Evolutionary conservation across 2,888 invertebrate genomes (phyloP).

Genomic region (Rugalucina vietnamica): DNA sequence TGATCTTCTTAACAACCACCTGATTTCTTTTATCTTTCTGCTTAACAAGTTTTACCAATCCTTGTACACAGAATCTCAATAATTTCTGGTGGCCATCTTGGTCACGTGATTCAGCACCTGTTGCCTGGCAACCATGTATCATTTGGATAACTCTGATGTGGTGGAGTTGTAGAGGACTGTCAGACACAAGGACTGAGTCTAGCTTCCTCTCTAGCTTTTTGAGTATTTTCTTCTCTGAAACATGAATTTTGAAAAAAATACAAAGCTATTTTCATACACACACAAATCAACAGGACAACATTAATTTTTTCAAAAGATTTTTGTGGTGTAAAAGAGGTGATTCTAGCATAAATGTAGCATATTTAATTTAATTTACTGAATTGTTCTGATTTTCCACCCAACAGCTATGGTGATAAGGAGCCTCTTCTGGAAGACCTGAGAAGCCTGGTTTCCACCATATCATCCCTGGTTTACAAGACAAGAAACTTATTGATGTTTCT

Average conservation of each 20-base stretch:
- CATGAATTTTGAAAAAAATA: background rate
- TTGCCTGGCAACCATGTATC: slow-evolving; percentile 18
- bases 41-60: background rate
- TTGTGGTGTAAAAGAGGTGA: too few species aligned
- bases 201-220: slow-evolving; percentile 32
- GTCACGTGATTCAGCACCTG: background rate
- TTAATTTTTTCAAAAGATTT: too few species aligned
- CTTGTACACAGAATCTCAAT: background rate
- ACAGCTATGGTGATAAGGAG: too few species aligned
- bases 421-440: too few species aligned
- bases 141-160: slow-evolving; percentile 34
- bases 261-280: too few species aligned
- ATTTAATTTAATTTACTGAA: too few species aligned
- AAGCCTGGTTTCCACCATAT: too few species aligned
- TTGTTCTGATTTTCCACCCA: too few species aligned
- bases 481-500: too few species aligned
- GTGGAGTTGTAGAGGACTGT: background rate
- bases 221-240: slow-evolving; percentile 35
- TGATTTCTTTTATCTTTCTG: background rate
- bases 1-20: slow-evolving; percentile 23
- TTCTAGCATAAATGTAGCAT: too few species aligned
- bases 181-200: background rate
- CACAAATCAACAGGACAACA: too few species aligned
- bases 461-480: too few species aligned
- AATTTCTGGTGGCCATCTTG: background rate